These are phyloP conservation scores for Sminthurides bifidus DNA, from an alignment of 1,140 invertebrate genomes.

Conservation along the genomic window DNA sequence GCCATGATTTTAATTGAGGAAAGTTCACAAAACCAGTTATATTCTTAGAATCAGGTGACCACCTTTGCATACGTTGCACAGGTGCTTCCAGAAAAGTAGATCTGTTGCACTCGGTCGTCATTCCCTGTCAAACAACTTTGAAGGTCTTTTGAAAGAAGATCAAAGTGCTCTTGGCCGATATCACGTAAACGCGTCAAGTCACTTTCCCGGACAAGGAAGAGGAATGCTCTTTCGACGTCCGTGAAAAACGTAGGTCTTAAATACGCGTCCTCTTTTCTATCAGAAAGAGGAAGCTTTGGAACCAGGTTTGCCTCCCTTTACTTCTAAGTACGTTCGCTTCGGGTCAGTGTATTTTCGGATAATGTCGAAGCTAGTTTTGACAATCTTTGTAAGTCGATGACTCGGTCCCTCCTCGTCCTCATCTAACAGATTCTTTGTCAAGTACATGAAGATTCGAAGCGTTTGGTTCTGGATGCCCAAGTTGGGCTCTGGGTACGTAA, in stretches of 20 bases:
- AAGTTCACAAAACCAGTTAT: background rate
- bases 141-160: background rate
- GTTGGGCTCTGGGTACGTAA: background rate
- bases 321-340: too few species aligned
- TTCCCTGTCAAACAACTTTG: too few species aligned
- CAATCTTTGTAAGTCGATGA: background rate
- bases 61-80: constrained; percentile 9
- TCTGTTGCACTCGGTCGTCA: too few species aligned
- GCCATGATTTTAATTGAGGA: background rate
- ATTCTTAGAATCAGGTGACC: background rate
- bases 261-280: too few species aligned
- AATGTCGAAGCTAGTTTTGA: background rate
- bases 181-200: constrained; percentile 8
- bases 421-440: background rate
- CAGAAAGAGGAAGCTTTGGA: too few species aligned
- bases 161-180: background rate
- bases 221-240: constrained; percentile 14
- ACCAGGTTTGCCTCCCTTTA: too few species aligned
- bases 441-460: background rate
- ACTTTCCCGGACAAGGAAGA: constrained; percentile 16
- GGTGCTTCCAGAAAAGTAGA: background rate
- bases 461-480: background rate
- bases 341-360: too few species aligned
- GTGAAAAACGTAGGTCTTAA: background rate
- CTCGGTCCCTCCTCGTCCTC: background rate